Percentiles rank a stretch among this genome's conserved stretches.
phyloP scores from a whole-genome alignment of 2,113 vertebrate genomes.

The Meles meles region DNA sequence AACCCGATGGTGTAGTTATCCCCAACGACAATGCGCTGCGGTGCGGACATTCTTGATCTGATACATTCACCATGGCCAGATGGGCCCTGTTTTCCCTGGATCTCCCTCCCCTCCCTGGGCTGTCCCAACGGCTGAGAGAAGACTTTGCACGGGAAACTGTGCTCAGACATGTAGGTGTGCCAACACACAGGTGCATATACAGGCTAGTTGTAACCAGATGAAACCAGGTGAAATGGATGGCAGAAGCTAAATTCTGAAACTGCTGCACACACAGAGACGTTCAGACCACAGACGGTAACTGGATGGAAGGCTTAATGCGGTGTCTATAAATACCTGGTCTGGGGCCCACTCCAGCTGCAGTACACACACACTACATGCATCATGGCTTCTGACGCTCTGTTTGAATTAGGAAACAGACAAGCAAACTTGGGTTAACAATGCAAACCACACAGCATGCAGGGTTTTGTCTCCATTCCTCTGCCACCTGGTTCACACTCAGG shows the following conservation, averaged over 20 bases:
- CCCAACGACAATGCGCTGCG: neutral
- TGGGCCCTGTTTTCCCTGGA: neutral
- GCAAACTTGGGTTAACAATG: conserved; percentile 88
- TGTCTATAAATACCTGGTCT: conserved; percentile 94
- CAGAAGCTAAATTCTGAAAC: neutral
- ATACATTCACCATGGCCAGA: neutral
- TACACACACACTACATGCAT: conserved; percentile 95
- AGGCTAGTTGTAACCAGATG: conserved; percentile 63
- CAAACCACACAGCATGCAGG: conserved; percentile 89
- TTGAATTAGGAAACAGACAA: conserved; percentile 94
- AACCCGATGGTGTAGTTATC: neutral
- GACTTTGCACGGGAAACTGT: neutral
- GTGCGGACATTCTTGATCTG: neutral
- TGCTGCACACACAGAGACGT: conserved; percentile 18
- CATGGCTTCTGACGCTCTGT: conserved; percentile 97
- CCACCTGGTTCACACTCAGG: neutral
- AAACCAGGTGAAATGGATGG: neutral
- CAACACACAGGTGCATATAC: neutral
- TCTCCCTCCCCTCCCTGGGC: neutral
- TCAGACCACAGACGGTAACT: neutral
- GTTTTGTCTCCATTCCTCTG: conserved; percentile 52
- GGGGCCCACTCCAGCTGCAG: conserved; percentile 97
- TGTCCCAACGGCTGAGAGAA: neutral
- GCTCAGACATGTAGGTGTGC: neutral
- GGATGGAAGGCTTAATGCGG: conserved; percentile 5